Evolutionary conservation across 1,140 invertebrate species (phyloP), one percentile per base, ranked within the genome.

Genomic region (Rhyzopertha dominica): DNA sequence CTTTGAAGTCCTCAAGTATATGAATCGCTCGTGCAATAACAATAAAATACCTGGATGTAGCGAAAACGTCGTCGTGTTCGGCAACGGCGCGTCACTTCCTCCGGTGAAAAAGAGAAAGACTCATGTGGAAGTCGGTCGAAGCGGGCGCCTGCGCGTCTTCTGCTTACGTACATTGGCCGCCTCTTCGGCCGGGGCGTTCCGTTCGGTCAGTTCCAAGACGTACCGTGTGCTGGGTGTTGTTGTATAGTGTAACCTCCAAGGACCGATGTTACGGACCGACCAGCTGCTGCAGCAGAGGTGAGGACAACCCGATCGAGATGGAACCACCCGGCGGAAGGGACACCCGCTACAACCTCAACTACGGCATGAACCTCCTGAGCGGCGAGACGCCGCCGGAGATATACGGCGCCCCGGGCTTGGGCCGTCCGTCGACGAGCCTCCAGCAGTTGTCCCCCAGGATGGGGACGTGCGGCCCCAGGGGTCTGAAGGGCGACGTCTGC

Each of bases 261-360:
- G 34, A 20, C 34, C 17, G 34, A 5, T 14, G 17, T 20, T 36
- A 9, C 4, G 22, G n/a, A n/a, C n/a, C n/a, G 7, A 36, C 14
- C 28, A 19, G 16, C 38, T 32, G n/a, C 34, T 44, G 24, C 22
- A 3, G 26, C 9, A 34, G 34, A 45, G 30, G 10, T n/a, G 14
- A 14, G 0, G 19, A 16, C 10, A 31, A 30, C 12, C 12, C 17
- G 39, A 17, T 29, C 59, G 58, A 59, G 69, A 85, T 84, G 81
- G 81, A 84, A 75, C 77, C 79, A 67, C 80, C 84, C 73, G 84
- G 84, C 76, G 80, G 80, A 74, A 78, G 82, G 75, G 85, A 87
- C 77, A 80, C 82, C 82, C 83, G 85, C 66, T 87, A 86, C 71
- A 84, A 81, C 73, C 79, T 87, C 72, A 80, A 82, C 66, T 88